Evolutionary conservation across 2,113 vertebrate species (phyloP).

Genomic region (Chiloscyllium plagiosum): DNA sequence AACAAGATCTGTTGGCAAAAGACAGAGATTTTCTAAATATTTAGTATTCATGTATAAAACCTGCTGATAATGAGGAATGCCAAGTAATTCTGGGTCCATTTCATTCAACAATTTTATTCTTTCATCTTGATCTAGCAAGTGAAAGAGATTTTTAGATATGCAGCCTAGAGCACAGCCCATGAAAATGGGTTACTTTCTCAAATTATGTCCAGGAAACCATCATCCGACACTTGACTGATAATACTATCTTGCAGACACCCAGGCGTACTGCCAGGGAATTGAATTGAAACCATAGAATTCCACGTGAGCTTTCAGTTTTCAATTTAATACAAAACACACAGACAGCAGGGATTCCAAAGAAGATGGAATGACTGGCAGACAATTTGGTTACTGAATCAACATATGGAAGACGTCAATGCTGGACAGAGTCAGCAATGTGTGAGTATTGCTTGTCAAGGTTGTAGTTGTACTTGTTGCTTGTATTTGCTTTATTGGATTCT

Average conservation of each 20-base stretch:
- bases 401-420: neutral
- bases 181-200: neutral
- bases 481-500: neutral
- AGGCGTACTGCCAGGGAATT: conserved; percentile 4
- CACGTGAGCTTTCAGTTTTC: neutral
- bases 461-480: neutral
- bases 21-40: neutral
- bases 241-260: neutral
- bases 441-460: neutral
- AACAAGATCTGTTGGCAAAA: neutral
- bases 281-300: neutral
- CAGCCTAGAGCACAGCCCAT: neutral
- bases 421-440: neutral
- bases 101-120: neutral
- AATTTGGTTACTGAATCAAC: neutral
- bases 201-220: neutral
- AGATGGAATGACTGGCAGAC: neutral
- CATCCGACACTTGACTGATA: conserved; percentile 9
- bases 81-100: neutral
- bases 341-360: neutral
- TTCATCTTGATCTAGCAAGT: neutral
- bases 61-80: neutral
- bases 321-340: neutral
- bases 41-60: neutral
- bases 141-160: neutral